Conservation (phyloP, 2,797 vertebrate genomes). For the Rhinella marina region DNA sequence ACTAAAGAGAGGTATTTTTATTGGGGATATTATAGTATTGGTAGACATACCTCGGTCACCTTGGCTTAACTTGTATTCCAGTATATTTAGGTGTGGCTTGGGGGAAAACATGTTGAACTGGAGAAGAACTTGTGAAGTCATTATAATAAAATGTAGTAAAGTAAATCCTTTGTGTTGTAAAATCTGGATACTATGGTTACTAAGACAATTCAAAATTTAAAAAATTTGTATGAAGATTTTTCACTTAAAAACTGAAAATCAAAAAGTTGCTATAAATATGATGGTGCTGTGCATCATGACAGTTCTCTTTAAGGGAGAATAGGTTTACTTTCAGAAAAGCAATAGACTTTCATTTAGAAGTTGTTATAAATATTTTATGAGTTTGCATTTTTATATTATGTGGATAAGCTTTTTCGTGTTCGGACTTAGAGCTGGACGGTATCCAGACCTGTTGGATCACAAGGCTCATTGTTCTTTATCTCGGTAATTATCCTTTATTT, state of each 20-base stretch:
- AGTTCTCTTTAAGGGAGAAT: neutral
- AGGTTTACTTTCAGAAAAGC: neutral
- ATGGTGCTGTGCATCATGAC: neutral
- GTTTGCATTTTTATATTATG: constrained; percentile 30
- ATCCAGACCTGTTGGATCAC: constrained; percentile 37
- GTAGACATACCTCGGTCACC: no score
- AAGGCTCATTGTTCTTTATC: constrained; percentile 48
- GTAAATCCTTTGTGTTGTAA: neutral
- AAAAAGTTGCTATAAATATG: neutral
- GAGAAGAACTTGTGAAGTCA: neutral
- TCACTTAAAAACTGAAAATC: neutral
- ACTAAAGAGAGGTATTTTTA: no score
- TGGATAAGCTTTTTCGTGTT: constrained; percentile 13
- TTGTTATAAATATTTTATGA: constrained; percentile 23
- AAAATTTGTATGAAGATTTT: neutral
- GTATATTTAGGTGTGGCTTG: no score
- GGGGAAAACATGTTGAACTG: no score
- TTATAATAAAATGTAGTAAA: neutral
- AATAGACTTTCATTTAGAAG: neutral
- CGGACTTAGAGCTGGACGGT: neutral
- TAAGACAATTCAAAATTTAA: neutral
- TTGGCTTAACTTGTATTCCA: no score
- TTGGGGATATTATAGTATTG: no score
- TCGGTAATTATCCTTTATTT: constrained; percentile 47
- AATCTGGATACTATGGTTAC: neutral